Evolutionary conservation across 1,140 invertebrate species (phyloP).

Genomic region (Dinothrombium tinctorium): DNA sequence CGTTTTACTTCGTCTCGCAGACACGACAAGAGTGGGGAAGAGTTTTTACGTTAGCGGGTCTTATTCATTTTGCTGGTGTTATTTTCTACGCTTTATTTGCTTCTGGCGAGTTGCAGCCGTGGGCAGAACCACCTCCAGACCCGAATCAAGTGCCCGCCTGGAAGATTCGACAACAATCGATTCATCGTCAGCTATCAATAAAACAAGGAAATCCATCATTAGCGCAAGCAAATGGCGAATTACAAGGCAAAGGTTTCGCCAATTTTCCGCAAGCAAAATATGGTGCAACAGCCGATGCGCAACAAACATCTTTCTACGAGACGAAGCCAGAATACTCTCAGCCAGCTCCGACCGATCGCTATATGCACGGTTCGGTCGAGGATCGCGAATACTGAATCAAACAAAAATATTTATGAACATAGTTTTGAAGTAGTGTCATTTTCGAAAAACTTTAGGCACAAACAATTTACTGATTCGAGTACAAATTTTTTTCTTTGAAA

Average conservation of each 20-base stretch:
- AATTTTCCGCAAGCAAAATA: too few species aligned
- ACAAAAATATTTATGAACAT: too few species aligned
- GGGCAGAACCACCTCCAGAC: conserved; percentile 47
- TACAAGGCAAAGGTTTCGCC: too few species aligned
- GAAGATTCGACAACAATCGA: conserved; percentile 2
- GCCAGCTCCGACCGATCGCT: conserved; percentile 12
- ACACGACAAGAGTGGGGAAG: conserved; percentile 56
- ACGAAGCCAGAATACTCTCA: conserved; percentile 10
- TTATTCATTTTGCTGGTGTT: conserved; percentile 84
- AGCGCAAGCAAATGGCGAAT: neutral
- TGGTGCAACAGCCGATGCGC: conserved; percentile 6
- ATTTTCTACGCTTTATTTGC: conserved; percentile 92
- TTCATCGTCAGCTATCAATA: too few species aligned
- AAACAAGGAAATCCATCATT: neutral
- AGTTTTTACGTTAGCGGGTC: conserved; percentile 81
- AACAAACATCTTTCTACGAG: conserved; percentile 7
- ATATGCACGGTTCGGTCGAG: conserved; percentile 13
- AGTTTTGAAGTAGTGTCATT: too few species aligned
- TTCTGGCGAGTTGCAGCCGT: conserved; percentile 82
- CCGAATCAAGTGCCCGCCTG: conserved; percentile 1
- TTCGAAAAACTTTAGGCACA: too few species aligned
- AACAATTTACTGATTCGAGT: too few species aligned
- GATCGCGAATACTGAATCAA: conserved; percentile 9
- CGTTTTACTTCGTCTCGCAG: too few species aligned
- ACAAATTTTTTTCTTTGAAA: too few species aligned